Evolutionary conservation across 35 echinoderm and acorn worm genomes (phyloP), one percentile per base, ranked within the genome.

Genomic region (Anneissia japonica): DNA sequence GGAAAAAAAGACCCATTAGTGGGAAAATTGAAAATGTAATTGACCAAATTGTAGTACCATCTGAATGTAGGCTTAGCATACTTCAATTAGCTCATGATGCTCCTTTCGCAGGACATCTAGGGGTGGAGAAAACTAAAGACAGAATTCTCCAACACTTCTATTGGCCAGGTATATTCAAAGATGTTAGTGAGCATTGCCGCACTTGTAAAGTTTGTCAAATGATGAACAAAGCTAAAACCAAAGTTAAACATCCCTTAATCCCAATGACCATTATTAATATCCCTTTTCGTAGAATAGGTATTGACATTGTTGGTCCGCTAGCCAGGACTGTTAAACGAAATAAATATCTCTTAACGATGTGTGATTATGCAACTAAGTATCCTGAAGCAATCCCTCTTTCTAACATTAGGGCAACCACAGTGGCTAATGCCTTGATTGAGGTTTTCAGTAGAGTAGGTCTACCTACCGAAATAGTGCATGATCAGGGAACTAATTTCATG

Each of bases 381-480:
- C 46, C 46, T 56, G 46, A 56, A 13, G 46, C 46, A 11, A 13
- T 56, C 11, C 46, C 46, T 13, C 11, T 74, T 72, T 46, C 0
- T 0, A 88, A 88, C 73, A 35, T 88, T 26, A 46, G 33, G 34
- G 74, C 85, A 79, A 77, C 80, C n/a, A 81, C 86, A 36, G 86
- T 88, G 28, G 77, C 77, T 0, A 37, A 64, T 80, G 41, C 76
- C 0, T 77, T 81, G 39, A 34, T 88, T 7, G 33, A 82, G 28
- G 78, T 82, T 12, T 88, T 88, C 43, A 77, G 46, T 39, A 51
- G 87, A 75, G 46, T 82, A 37, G 46, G 79, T n/a, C n/a, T 88
- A 21, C 87, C 87, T 1, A 34, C 81, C 23, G 78, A 88, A 26
- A 87, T 88, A 2, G 51, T 56, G 46, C 11, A 26, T 56, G 46